Evolutionary conservation across 1,140 invertebrate species (phyloP), one percentile per base, ranked within the genome.

Genomic region (Drosophila arizonae): DNA sequence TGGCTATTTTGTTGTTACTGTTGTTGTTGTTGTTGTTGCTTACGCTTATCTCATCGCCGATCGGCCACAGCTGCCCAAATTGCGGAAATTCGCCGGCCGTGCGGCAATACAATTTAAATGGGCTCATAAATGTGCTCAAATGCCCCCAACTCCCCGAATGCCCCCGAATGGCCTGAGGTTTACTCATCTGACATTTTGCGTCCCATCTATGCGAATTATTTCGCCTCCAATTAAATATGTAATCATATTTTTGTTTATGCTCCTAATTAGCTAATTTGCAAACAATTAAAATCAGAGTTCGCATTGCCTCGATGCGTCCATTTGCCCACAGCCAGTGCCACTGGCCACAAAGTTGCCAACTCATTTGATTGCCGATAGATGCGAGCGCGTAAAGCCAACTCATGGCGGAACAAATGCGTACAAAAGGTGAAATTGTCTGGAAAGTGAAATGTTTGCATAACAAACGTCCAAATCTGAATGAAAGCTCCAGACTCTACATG

Each of bases 261-360:
- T 65, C 64, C 69, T 88, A 88, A 84, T 87, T 88, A 84, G 76
- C 76, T 87, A 84, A 87, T 87, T 87, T 87, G 84, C 84, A 87
- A 88, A 88, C 84, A 87, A 87, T 87, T 84, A 87, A 63, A 76
- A 46, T 8, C 46, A 17, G 60, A 66, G 61, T 62, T 64, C 70
- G 56, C 60, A 39, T 11, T 58, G 45, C 64, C 67, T 64, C 60
- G 39, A 43, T 64, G 50, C 61, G 30, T 61, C 68, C 28, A 71
- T 52, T 68, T 60, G 41, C 39, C 68, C 56, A 67, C 62, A 52
- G 43, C 17, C 46, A 54, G 54, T 26, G 70, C 24, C 57, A 33
- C 21, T 24, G 21, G 17, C 60, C 24, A 62, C 55, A 87, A 87
- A 76, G 33, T 79, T 76, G 82, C 54, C 72, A 66, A 86, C 60